Base-by-base conservation (phyloP, 2,888 invertebrate genomes). In the Himalopsyche tibetana region DNA sequence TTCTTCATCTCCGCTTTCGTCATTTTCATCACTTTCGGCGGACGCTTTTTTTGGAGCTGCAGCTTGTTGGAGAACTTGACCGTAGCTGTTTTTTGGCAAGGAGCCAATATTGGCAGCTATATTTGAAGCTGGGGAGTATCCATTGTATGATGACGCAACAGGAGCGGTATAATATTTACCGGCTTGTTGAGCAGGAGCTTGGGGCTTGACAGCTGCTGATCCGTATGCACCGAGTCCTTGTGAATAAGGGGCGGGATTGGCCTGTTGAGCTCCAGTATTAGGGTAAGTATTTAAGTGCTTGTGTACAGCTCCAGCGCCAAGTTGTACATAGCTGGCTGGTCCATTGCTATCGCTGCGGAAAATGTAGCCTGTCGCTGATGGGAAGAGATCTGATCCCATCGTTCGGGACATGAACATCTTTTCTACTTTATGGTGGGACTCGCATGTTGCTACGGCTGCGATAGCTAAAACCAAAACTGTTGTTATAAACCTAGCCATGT, bases 281-380 rank as follows among this genome's bases (percentile, higher is more conserved):
- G 91, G 90, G 87, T 91, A 92, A 2, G 90, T 90, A 38, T 91
- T 90, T 38, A 93, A 90, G 84, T 93, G 92, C 86, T 93, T 91
- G 90, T 92, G 91, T 2, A 93, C 91, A 89, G 93, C 92, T 88
- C 91, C 91, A 85, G 92, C 92, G 45, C 92, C 92, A 91, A 94
- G 91, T 89, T 92, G 91, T 36, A 93, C 90, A 82, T 94, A 93
- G 88, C 92, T 93, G 4, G 91, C 92, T 0, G 93, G 92, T 0
- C 93, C 93, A 63, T 93, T 91, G 87, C 91, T 92, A 85, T 92
- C 92, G 89, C 93, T 93, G 88, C 93, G 93, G 90, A 94, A 94
- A 56, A 93, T 92, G 90, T 94, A 95, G 0, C 94, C 95, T 0
- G 94, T 93, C 0, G 94, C 94, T 0, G 94, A 94, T 0, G 94